Percentiles rank a stretch among this genome's conserved stretches.
Conservation (phyloP, 2,797 vertebrate species). For the Rhinatrema bivittatum region DNA sequence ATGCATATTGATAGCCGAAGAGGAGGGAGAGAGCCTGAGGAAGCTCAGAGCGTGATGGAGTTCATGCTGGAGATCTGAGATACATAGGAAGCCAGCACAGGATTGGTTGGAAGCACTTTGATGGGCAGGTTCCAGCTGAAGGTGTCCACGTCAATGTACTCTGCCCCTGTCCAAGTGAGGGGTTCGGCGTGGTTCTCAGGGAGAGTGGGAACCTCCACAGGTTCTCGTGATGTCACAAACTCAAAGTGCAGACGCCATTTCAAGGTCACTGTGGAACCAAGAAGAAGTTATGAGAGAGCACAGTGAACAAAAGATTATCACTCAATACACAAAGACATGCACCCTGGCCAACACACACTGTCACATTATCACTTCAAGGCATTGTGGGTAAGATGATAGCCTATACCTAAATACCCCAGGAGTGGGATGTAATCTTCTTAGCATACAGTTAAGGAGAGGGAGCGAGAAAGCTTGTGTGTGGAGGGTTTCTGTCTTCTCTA, state of each 20-base stretch:
- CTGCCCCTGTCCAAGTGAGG: slow-evolving; percentile 77
- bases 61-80: slow-evolving; percentile 85
- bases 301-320: too few relatives aligned
- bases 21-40: neutral
- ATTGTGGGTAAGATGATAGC: too few relatives aligned
- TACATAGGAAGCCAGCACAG: slow-evolving; percentile 80
- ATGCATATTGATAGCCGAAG: too few relatives aligned
- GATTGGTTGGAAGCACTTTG: slow-evolving; percentile 92
- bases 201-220: slow-evolving; percentile 64
- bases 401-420: too few relatives aligned
- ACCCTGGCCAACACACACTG: too few relatives aligned
- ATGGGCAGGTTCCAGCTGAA: slow-evolving; percentile 97
- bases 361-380: too few relatives aligned
- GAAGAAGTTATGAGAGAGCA: neutral
- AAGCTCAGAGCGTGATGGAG: slow-evolving; percentile 79
- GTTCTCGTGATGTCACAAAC: slow-evolving; percentile 84
- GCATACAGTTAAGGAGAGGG: too few relatives aligned
- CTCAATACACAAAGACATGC: too few relatives aligned
- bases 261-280: slow-evolving; percentile 65
- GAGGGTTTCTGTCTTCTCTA: too few relatives aligned
- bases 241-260: slow-evolving; percentile 95
- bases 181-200: slow-evolving; percentile 77
- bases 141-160: slow-evolving; percentile 88
- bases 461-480: too few relatives aligned
- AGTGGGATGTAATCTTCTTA: too few relatives aligned